Percentiles rank a stretch among this genome's conserved stretches.
phyloP scores from a whole-genome alignment of 2,888 invertebrate genomes.

The Dusona sp. region DNA sequence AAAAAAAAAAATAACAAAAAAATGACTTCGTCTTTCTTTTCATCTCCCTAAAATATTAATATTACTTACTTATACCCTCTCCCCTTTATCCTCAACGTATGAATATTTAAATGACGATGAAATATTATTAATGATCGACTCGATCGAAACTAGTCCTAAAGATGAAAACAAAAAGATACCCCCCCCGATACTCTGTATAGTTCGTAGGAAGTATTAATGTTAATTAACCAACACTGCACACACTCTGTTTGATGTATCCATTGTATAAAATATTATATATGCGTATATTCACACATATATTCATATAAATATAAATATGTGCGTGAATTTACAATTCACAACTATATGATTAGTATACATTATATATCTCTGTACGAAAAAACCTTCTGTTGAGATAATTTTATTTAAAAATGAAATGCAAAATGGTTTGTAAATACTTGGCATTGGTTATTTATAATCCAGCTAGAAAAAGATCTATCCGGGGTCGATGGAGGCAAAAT shows the following conservation, averaged over 20 bases:
- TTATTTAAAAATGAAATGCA: slow-evolving; percentile 34
- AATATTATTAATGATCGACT: slow-evolving; percentile 52
- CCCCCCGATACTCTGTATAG: slow-evolving; percentile 59
- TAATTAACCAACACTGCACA: slow-evolving; percentile 28
- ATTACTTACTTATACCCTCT: slow-evolving; percentile 32
- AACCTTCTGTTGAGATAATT: slow-evolving; percentile 26
- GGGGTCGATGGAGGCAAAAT: background rate
- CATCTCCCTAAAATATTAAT: slow-evolving; percentile 53
- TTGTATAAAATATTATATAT: slow-evolving; percentile 44
- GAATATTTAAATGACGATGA: slow-evolving; percentile 48
- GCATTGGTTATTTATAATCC: slow-evolving; percentile 18
- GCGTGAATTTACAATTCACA: slow-evolving; percentile 48
- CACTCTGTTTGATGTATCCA: slow-evolving; percentile 59
- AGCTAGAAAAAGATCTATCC: background rate
- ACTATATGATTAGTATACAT: slow-evolving; percentile 51
- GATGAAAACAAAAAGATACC: slow-evolving; percentile 40
- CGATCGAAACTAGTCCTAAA: slow-evolving; percentile 71
- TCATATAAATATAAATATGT: slow-evolving; percentile 32
- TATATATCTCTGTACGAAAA: slow-evolving; percentile 62
- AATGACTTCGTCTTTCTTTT: slow-evolving; percentile 18
- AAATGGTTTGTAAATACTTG: slow-evolving; percentile 29
- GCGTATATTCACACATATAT: slow-evolving; percentile 27
- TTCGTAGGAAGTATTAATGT: slow-evolving; percentile 37
- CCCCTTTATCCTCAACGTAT: slow-evolving; percentile 22
- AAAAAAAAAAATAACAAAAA: background rate